A percentile compares a stretch with the other conserved stretches of the same genome.
phyloP scores from a whole-genome alignment of 1,140 invertebrate species.

The Papilio machaon region DNA sequence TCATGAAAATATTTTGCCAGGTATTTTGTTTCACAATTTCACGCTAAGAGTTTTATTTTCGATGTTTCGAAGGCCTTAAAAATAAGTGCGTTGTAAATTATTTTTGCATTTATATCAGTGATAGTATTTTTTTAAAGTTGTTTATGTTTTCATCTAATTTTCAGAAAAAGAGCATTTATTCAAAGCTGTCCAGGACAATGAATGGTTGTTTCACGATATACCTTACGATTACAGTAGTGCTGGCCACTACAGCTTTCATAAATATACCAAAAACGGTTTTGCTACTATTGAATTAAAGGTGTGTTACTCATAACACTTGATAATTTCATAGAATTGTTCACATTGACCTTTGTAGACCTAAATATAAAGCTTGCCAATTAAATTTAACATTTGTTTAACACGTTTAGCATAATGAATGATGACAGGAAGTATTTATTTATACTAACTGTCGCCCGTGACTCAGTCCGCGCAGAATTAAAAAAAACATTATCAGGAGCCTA shows the following conservation, averaged over 20 bases:
- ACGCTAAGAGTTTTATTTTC: too few relatives aligned
- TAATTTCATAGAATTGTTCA: too few relatives aligned
- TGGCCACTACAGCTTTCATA: conserved; percentile 58
- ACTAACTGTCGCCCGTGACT: too few relatives aligned
- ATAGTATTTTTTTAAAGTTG: conserved; percentile 20
- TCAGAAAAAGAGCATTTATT: conserved; percentile 64
- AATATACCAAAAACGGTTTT: conserved; percentile 58
- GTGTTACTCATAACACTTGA: background rate
- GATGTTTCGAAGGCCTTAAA: too few relatives aligned
- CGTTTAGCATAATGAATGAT: too few relatives aligned
- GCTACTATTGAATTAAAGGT: conserved; percentile 61
- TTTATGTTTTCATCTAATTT: conserved; percentile 39
- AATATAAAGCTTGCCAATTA: too few relatives aligned
- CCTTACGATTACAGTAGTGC: conserved; percentile 62
- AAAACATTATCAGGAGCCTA: too few relatives aligned
- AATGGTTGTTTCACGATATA: conserved; percentile 66
- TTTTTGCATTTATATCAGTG: background rate
- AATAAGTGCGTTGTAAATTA: background rate
- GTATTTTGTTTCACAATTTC: conserved; percentile 45
- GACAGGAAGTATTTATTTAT: too few relatives aligned
- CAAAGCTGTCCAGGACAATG: conserved; percentile 53
- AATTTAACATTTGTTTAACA: too few relatives aligned
- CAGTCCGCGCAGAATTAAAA: too few relatives aligned
- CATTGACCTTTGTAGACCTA: too few relatives aligned
- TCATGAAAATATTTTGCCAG: conserved; percentile 60